Base-by-base conservation (phyloP, 2,888 invertebrate genomes). In the Euplagia quadripunctaria region DNA sequence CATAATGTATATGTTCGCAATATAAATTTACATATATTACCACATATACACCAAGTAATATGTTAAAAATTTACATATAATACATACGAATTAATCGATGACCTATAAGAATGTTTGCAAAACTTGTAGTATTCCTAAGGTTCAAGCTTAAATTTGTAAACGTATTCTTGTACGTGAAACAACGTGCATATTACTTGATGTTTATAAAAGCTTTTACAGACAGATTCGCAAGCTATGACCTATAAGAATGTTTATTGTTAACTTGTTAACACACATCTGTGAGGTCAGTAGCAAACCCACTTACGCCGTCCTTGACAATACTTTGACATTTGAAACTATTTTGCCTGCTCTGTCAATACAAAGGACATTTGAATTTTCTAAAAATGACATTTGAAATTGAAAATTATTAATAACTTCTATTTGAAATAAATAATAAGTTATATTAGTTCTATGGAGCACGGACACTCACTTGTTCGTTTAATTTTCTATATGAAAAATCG, bases 261-360 rank as follows among this genome's bases (percentile, higher is more conserved):
- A n/a, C n/a, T 51, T 58, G 42, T 71, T 51, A 66, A 65, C 64
- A 69, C 64, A 72, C 55, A 58, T 64, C 43, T 31, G 65, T 77
- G 82, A 83, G 75, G 77, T 68, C 75, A 79, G 55, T 49, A 64
- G 20, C 46, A 42, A 73, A 76, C 76, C 72, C 69, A 79, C 71
- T 75, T 63, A 72, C 20, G 41, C 64, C 73, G 84, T 79, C 82
- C 82, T 83, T 82, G 78, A 77, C 76, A 83, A 73, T 78, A 75
- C 71, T 71, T 73, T 82, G 77, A 72, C 77, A 80, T 81, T 86
- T 78, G 75, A 78, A 74, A 75, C 77, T 73, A 77, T 79, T 84
- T 88, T 85, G 88, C 88, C 88, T 89, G 89, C 81, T 83, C 63
- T 74, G 81, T 77, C n/a, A n/a, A n/a, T n/a, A n/a, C 75, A 82